Conservation (phyloP, 1,140 invertebrate species). For the Pygmarrhopalites habei region DNA sequence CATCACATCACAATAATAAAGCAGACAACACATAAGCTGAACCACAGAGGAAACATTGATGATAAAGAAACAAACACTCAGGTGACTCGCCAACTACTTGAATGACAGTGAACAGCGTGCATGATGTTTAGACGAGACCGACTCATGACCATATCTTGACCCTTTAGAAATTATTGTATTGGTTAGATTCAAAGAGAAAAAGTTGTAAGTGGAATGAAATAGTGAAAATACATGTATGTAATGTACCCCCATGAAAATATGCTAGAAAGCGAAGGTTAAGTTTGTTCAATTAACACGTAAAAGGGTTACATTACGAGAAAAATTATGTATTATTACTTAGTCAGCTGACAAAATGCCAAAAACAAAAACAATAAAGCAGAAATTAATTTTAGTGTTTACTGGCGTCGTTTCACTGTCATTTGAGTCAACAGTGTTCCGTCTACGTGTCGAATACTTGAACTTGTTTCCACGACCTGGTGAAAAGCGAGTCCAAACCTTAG, state of each 20-base stretch:
- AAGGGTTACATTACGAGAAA: background rate
- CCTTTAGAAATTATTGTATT: too few relatives aligned
- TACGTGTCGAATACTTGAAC: background rate
- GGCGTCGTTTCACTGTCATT: slow-evolving; percentile 18
- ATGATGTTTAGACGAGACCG: too few relatives aligned
- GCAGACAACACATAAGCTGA: too few relatives aligned
- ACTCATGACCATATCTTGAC: too few relatives aligned
- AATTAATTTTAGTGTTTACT: slow-evolving; percentile 10
- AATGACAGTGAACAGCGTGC: too few relatives aligned
- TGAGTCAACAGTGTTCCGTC: slow-evolving; percentile 1
- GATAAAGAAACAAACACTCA: too few relatives aligned
- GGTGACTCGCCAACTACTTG: too few relatives aligned
- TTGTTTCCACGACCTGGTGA: background rate
- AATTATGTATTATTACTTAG: too few relatives aligned
- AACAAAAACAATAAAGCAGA: background rate
- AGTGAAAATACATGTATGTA: background rate
- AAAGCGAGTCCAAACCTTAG: slow-evolving; percentile 4
- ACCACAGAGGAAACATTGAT: too few relatives aligned
- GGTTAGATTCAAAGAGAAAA: background rate
- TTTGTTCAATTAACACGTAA: too few relatives aligned
- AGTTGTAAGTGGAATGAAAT: background rate
- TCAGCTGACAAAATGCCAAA: background rate
- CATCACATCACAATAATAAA: too few relatives aligned
- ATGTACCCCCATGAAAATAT: background rate
- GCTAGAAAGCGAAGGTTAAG: background rate